phyloP scores from a whole-genome alignment of 2,797 vertebrate genomes.

The Ciconia nigra region DNA sequence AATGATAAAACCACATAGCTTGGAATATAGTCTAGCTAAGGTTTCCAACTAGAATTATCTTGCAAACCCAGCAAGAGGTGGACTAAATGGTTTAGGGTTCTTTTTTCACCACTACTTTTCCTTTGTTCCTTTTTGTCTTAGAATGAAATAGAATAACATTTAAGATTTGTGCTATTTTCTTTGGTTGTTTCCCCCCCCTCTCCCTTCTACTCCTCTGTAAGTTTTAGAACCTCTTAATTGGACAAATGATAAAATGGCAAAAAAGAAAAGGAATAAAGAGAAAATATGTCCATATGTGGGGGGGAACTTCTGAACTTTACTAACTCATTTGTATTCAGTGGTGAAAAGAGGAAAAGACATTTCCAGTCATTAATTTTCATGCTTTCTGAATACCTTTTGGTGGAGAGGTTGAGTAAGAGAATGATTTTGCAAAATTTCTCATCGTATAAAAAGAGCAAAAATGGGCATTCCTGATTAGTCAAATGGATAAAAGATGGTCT shows the following conservation, averaged over 20 bases:
- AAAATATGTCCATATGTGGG: not conserved
- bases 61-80: not conserved
- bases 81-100: not conserved
- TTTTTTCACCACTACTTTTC: not conserved
- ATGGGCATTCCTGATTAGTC: not conserved
- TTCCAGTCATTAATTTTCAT: not conserved
- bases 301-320: not conserved
- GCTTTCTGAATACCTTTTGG: not conserved
- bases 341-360: not conserved
- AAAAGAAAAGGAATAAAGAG: not conserved
- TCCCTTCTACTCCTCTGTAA: not conserved
- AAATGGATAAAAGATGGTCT: not conserved
- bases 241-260: not conserved
- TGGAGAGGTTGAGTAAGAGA: not conserved
- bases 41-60: not conserved
- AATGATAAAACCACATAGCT: not conserved
- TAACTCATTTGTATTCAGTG: not conserved
- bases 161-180: not conserved
- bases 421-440: not conserved
- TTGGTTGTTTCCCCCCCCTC: rapidly evolving
- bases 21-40: not conserved
- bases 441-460: not conserved
- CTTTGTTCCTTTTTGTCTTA: not conserved
- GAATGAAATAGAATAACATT: not conserved
- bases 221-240: not conserved